Base-by-base conservation (phyloP, 1,140 invertebrate genomes). In the Drosophila mauritiana region DNA sequence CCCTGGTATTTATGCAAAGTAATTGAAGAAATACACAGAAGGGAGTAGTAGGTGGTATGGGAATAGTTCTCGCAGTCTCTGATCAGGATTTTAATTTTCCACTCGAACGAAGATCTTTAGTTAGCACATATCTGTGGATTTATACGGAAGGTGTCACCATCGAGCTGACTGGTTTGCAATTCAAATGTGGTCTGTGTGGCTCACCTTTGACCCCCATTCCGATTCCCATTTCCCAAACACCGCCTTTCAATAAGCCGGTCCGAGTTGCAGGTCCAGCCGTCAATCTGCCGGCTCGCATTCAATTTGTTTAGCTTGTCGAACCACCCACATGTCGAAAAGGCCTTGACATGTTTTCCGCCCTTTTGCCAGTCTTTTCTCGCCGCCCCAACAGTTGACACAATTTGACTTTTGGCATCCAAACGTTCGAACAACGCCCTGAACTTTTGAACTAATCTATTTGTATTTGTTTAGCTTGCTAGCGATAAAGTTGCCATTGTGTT, bases 391-490 rank as follows among this genome's bases (percentile, higher is more conserved):
- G 70, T 83, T 86, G 81, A 86, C 73, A 85, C 73, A 82, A 67
- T 78, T 83, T 89, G 84, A 79, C 84, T 88, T 83, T 83, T 83
- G 84, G 75, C 82, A 75, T 74, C 55, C 64, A 34, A 67, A 54
- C 59, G 58, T 69, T 45, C 31, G 42, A 61, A 59, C 72, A 49
- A 70, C 54, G 54, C 52, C 57, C 59, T 68, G 83, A 79, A 89
- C 84, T 83, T 69, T 89, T 83, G 83, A 86, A 84, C 84, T 77
- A 89, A 86, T 83, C 84, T 89, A 89, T 89, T 89, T 83, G 83
- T 86, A 83, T 89, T 89, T 83, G 83, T 86, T 83, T 86, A 86
- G 83, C 84, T 77, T 88, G 82, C 78, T 62, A 73, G 48, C 82
- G 73, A 85, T 80, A 81, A 81, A 62, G 58, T 64, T 48, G 55